Conservation (phyloP, 2,888 invertebrate genomes). For the Listrodromus nycthemerus region DNA sequence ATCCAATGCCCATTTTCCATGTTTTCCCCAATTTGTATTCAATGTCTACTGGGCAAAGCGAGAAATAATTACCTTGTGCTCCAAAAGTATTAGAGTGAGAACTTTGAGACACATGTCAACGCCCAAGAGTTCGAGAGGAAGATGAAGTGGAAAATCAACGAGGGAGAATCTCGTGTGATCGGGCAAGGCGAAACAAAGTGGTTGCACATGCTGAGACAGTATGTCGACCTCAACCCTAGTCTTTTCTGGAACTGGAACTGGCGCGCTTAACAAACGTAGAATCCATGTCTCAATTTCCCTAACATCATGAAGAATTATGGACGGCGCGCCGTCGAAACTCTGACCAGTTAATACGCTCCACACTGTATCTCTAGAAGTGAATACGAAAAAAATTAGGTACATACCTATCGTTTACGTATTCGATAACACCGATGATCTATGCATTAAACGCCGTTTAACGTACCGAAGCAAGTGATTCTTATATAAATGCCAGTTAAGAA, state of each 20-base stretch:
- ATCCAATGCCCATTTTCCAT: neutral
- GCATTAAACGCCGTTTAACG: neutral
- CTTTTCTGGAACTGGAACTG: slow-evolving; percentile 99
- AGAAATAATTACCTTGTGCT: slow-evolving; percentile 92
- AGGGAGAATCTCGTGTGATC: slow-evolving; percentile 98
- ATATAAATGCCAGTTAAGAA: slow-evolving; percentile 6
- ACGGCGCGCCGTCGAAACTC: slow-evolving; percentile 91
- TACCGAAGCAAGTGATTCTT: neutral
- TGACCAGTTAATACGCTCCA: slow-evolving; percentile 98
- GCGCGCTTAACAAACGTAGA: slow-evolving; percentile 96
- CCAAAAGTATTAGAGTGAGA: slow-evolving; percentile 96
- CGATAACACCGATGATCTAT: no score
- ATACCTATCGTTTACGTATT: neutral
- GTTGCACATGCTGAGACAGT: slow-evolving; percentile 93
- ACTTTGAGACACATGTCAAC: slow-evolving; percentile 99
- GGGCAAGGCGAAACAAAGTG: slow-evolving; percentile 97
- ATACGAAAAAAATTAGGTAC: slow-evolving; percentile 34
- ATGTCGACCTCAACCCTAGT: slow-evolving; percentile 92
- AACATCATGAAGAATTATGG: slow-evolving; percentile 97
- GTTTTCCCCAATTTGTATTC: neutral
- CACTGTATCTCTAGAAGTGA: slow-evolving; percentile 92
- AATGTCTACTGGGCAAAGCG: neutral
- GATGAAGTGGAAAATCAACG: slow-evolving; percentile 98
- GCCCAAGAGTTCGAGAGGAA: slow-evolving; percentile 98
- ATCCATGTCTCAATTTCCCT: slow-evolving; percentile 99